Evolutionary conservation across 2,888 invertebrate genomes (phyloP).

Genomic region (Tetanocera ferruginea): DNA sequence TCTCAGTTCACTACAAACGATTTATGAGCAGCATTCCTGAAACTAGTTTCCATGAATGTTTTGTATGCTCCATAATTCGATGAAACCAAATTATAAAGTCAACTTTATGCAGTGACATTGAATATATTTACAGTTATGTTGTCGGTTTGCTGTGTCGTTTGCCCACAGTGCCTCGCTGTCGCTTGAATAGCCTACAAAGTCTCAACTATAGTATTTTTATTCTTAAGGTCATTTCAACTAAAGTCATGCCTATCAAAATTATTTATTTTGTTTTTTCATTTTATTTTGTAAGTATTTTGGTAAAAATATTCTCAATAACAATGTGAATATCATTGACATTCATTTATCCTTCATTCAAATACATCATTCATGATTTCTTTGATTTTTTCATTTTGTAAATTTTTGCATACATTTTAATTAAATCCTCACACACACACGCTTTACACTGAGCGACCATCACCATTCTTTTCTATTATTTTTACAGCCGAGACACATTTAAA

Average conservation of each 20-base stretch:
- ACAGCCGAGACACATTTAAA: neutral
- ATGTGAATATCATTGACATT: neutral
- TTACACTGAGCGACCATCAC: neutral
- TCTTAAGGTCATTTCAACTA: constrained; percentile 4
- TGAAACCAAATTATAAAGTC: too few species aligned
- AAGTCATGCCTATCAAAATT: neutral
- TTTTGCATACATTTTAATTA: neutral
- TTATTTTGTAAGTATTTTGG: constrained; percentile 17
- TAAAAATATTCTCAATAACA: neutral
- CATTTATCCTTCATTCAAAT: neutral
- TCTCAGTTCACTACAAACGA: too few species aligned
- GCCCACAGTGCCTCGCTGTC: too few species aligned
- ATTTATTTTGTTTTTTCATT: neutral
- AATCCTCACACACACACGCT: neutral
- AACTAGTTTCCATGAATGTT: too few species aligned
- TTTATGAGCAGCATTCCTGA: too few species aligned
- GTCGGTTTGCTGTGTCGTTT: too few species aligned
- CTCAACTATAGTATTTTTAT: neutral
- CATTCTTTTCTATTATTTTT: neutral
- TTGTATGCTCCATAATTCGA: too few species aligned
- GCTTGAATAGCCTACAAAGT: too few species aligned
- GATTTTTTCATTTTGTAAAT: neutral
- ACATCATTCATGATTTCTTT: neutral
- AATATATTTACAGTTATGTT: too few species aligned
- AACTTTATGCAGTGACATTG: too few species aligned